Base-by-base conservation (phyloP, 2,888 invertebrate genomes). In the Thymelicus acteon region DNA sequence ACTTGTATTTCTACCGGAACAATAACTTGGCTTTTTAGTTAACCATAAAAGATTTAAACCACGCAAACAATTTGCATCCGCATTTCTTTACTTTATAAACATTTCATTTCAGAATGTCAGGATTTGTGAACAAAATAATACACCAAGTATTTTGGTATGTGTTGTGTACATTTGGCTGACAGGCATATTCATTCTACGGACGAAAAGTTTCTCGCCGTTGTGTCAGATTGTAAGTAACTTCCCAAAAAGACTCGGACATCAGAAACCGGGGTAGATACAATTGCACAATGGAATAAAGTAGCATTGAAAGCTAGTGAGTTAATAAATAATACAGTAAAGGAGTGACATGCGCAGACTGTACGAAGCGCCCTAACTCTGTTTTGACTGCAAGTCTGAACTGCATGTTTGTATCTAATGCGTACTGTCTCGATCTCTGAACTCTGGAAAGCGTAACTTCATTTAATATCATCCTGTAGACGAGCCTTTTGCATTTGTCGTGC, bases 301-400 rank as follows among this genome's bases (percentile, higher is more conserved):
- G 90, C 92, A 92, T 93, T 91, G 92, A 91, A 93, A 89, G 90
- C 92, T 92, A 86, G 93, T 93, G 89, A 90, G 91, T 93, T 93
- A 92, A 92, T 93, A 93, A 93, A 93, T 93, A 93, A 92, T 92
- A 92, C 87, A 88, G 89, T 85, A 86, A 83, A 78, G 80, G 88
- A 91, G 86, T 90, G 93, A 91, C 91, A 91, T 91, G 91, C 90
- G 91, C 91, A 89, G 89, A 90, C 88, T 89, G 90, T 85, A 77
- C 79, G 82, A 78, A 83, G 82, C 83, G 83, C 80, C 83, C 85
- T 87, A 88, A 89, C 87, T 90, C 90, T 91, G 89, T 91, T 92
- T 90, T 91, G 91, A 91, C 91, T 92, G 90, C 90, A 92, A 89
- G 90, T 91, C 90, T 90, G 88, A 84, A 82, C 83, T 84, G 87